A percentile compares a stretch with the other conserved stretches of the same genome.
phyloP scores from a whole-genome alignment of 2,797 vertebrate genomes.

The Triplophysa bombifrons region DNA sequence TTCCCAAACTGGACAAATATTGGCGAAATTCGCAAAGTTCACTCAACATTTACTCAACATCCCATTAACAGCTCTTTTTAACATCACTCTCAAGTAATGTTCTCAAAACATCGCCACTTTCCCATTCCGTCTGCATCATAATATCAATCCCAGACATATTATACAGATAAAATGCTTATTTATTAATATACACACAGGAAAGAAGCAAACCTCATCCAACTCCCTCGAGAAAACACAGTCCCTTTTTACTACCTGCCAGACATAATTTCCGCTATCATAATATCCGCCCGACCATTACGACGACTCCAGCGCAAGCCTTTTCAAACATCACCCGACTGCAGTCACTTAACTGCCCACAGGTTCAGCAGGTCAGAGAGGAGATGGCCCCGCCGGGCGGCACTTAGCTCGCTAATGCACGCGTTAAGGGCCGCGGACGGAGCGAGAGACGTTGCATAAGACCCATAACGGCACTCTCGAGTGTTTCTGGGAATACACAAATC shows the following conservation, averaged over 20 bases:
- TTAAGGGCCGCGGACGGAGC: constrained; percentile 36
- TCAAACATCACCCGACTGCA: constrained; percentile 15
- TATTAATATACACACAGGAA: constrained; percentile 24
- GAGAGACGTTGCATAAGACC: constrained; percentile 42
- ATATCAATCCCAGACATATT: neutral
- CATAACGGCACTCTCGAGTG: constrained; percentile 39
- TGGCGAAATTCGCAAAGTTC: neutral
- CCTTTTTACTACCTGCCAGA: neutral
- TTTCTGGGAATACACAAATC: constrained; percentile 20
- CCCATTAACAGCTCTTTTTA: neutral
- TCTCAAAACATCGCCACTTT: neutral
- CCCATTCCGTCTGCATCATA: neutral
- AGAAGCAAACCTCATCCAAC: neutral
- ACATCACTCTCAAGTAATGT: neutral
- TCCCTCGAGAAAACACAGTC: neutral
- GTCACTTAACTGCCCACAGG: constrained; percentile 19
- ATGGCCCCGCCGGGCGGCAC: constrained; percentile 19
- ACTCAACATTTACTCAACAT: too few relatives aligned
- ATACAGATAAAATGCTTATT: neutral
- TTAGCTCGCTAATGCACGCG: constrained; percentile 45
- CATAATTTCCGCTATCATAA: constrained; percentile 31
- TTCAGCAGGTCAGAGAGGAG: constrained; percentile 33
- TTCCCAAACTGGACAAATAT: neutral
- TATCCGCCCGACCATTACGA: constrained; percentile 9
- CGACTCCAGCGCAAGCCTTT: constrained; percentile 1